Evolutionary conservation across 2,888 invertebrate species (phyloP), one percentile per base, ranked within the genome.

Genomic region (Eustalomyia histrio): DNA sequence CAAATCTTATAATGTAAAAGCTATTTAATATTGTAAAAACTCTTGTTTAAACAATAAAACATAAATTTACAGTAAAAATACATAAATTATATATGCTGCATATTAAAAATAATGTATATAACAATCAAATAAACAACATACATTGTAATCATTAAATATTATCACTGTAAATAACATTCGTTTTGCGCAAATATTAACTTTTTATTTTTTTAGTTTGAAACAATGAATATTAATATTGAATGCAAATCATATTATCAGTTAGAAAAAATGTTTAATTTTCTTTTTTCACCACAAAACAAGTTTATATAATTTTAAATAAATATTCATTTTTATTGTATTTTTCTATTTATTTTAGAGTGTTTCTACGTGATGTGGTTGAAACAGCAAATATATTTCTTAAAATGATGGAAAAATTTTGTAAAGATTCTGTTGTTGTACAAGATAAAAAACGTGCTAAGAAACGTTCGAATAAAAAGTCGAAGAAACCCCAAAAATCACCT

Each of bases 311-410:
- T 24, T 53, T 76, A 53, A 50, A 47, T 18, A 33, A 39, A 24
- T 21, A 17, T 29, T 72, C 1, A n/a, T 14, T 18, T 63, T 4
- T 47, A 47, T 47, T 47, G 14, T 47, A 33, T 43, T 43, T 33
- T n/a, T 29, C 17, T n/a, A 47, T 47, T 47, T 47, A n/a, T 64
- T 78, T 67, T 16, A 79, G 78, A 68, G 72, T 29, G 14, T 98
- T 95, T 90, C 92, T 99, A 83, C 94, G 94, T 83, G 98, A 99
- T 91, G 92, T 99, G 72, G 92, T 98, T 8, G 97, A 97, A 90
- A 96, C 97, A 0, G 95, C 95, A 53, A 97, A 99, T 90, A 92
- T 97, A 79, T 98, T 97, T 89, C 89, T 98, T 79, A 97, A 97
- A 92, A 95, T 98, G 94, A 92, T 99, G 87, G 96, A 98, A 86